These are phyloP conservation scores for Menidia menidia DNA, from an alignment of 2,797 vertebrate species.

Conservation along the genomic window DNA sequence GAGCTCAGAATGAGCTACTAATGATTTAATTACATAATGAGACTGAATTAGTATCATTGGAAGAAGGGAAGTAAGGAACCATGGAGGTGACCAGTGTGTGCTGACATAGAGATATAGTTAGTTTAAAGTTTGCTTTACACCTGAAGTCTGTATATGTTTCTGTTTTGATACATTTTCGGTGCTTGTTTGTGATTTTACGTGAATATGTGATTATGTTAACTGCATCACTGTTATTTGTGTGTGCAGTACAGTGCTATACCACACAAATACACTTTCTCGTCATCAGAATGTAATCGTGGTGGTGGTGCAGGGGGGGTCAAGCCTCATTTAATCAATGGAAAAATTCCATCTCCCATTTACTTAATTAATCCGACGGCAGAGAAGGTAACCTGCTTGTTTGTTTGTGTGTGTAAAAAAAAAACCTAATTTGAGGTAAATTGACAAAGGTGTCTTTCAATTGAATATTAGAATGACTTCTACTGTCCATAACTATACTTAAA, in stretches of 20 bases:
- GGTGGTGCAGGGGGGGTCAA: conserved; percentile 62
- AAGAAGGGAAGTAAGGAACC: conserved; percentile 38
- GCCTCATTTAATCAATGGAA: conserved; percentile 81
- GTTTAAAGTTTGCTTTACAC: neutral
- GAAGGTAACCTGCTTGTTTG: conserved; percentile 35
- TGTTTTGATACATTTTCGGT: conserved; percentile 9
- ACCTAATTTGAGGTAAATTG: conserved; percentile 5
- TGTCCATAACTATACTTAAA: too few species aligned
- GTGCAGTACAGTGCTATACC: conserved; percentile 5
- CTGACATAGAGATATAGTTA: neutral
- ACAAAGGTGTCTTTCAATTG: neutral
- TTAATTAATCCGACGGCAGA: conserved; percentile 79
- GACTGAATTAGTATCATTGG: conserved; percentile 72
- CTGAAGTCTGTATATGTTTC: neutral
- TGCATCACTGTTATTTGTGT: conserved; percentile 22
- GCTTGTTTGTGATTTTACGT: conserved; percentile 1
- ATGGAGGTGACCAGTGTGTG: conserved; percentile 44
- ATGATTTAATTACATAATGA: conserved; percentile 79
- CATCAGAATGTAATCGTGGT: conserved; percentile 58
- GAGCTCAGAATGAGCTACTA: conserved; percentile 67
- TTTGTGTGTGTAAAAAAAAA: conserved; percentile 6
- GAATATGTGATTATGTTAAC: conserved; percentile 20
- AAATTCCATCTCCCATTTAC: conserved; percentile 82
- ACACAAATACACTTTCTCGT: conserved; percentile 44
- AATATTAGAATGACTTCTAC: neutral